phyloP scores from a whole-genome alignment of 2,888 invertebrate genomes.

The Drosophila formosana region DNA sequence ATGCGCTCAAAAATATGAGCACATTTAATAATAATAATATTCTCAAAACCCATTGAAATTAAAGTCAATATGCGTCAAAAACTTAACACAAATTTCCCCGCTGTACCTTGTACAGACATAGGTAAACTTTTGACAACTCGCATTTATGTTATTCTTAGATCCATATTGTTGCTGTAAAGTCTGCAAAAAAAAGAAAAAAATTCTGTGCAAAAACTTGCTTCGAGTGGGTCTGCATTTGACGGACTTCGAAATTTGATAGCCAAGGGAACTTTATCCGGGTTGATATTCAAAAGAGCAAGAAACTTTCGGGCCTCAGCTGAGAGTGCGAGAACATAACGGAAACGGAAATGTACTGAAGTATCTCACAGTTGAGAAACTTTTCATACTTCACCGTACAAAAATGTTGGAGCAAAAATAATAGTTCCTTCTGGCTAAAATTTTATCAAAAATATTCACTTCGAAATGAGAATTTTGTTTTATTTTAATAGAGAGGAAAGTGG shows the following conservation, averaged over 20 bases:
- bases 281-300: conserved; percentile 56
- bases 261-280: conserved; percentile 40
- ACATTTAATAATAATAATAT: conserved; percentile 10
- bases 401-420: conserved; percentile 54
- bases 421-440: conserved; percentile 34
- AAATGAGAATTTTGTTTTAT: conserved; percentile 22
- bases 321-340: conserved; percentile 47
- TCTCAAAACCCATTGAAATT: conserved; percentile 36
- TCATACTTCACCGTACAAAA: conserved; percentile 39
- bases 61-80: conserved; percentile 55
- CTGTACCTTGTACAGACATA: conserved; percentile 23
- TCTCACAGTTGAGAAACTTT: conserved; percentile 51
- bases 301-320: conserved; percentile 47
- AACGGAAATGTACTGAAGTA: conserved; percentile 62
- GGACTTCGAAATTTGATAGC: conserved; percentile 61
- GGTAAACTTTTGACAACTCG: conserved; percentile 45
- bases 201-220: conserved; percentile 32
- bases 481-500: conserved; percentile 28
- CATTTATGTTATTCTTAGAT: conserved; percentile 36
- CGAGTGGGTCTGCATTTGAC: conserved; percentile 59
- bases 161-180: conserved; percentile 20
- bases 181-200: conserved; percentile 9
- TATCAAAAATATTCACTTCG: conserved; percentile 18
- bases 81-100: conserved; percentile 37
- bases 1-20: conserved; percentile 6